These are phyloP conservation scores for Phataginus tricuspis DNA, from an alignment of 2,797 vertebrate species.

Conservation along the genomic window DNA sequence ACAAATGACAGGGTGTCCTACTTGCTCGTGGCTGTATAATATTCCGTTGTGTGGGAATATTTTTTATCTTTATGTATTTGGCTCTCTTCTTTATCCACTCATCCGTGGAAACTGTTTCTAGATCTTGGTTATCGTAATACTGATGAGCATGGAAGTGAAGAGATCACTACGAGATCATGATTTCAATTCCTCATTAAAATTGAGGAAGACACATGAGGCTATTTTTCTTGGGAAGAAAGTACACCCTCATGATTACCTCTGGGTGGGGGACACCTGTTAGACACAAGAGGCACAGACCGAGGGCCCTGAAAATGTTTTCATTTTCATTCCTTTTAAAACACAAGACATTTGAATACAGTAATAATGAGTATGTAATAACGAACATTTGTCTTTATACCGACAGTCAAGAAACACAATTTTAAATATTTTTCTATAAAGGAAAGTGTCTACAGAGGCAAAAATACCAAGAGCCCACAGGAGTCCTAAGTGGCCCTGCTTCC, in stretches of 20 bases:
- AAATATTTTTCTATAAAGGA: not conserved
- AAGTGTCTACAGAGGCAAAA: not conserved
- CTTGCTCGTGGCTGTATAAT: not conserved
- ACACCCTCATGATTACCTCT: not conserved
- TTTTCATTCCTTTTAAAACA: not conserved
- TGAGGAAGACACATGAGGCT: not conserved
- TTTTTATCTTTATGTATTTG: no score
- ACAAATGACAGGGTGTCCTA: not conserved
- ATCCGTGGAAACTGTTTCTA: not conserved
- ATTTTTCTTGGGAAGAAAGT: not conserved
- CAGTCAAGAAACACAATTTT: not conserved
- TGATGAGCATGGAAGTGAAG: not conserved
- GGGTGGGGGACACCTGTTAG: no score
- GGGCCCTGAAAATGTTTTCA: not conserved
- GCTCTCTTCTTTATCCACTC: not conserved
- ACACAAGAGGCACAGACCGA: not conserved
- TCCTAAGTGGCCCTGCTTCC: not conserved
- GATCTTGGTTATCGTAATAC: not conserved
- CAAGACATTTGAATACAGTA: not conserved
- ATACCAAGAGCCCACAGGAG: no score
- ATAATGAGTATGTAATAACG: not conserved
- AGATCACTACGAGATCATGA: not conserved
- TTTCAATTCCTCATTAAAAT: not conserved
- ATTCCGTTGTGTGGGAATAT: not conserved
- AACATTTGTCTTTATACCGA: not conserved